Evolutionary conservation across 2,797 vertebrate genomes (phyloP), one percentile per base, ranked within the genome.

Genomic region (Enteromius fasciolatus): DNA sequence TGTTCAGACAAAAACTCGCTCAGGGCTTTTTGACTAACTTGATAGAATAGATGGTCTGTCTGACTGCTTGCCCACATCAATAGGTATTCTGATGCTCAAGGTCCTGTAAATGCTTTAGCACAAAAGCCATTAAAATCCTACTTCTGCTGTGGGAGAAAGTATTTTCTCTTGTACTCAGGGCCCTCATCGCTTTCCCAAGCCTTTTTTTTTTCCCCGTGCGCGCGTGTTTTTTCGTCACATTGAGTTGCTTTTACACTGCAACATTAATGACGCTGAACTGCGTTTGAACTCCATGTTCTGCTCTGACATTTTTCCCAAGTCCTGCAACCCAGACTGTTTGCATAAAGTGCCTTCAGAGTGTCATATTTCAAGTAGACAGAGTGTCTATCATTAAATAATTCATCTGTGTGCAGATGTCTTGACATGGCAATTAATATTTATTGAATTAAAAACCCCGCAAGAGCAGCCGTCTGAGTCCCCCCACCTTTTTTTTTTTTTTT

Each of bases 391-490:
- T 84, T 87, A 84, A 88, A 87, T 87, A 87, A 88, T 89, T 88
- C 73, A 88, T 84, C 82, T 83, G 70, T 83, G 84, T 83, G 82
- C 86, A 87, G 83, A 86, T 83, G 76, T 87, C 78, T 83, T 89
- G 87, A 89, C 86, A 85, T 80, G 80, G 68, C 82, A 83, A 86
- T 86, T 88, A 85, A 89, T 86, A 88, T 89, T 89, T 87, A 88
- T 84, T 67, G 82, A 77, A 87, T 82, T 85, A 84, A 88, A 80
- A 86, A 85, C 64, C 41, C 36, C 54, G 46, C 48, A 85, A 78
- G 52, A 83, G 81, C 81, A 82, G 80, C 39, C 52, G 14, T 36
- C 73, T 76, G 81, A 69, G 28, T 48, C 66, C 0, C 20, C 3
- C n/a, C 33, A 18, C 20, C 36, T 11, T 41, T 20, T 8, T 50